phyloP scores from a whole-genome alignment of 37 sponge, comb jelly and placozoan genomes.

The Lycopodina hypogea region DNA sequence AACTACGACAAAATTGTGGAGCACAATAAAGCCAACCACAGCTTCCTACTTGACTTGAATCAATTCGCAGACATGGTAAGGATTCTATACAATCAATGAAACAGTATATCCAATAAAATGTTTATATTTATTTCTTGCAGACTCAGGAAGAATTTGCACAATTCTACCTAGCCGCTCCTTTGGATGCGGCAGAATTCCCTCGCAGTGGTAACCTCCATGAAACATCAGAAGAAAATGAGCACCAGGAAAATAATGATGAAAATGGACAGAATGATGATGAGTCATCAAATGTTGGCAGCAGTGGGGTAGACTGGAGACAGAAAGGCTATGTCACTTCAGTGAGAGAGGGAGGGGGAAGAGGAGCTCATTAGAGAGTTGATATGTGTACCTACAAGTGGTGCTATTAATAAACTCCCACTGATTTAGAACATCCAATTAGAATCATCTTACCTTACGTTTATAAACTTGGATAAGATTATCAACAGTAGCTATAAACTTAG shows the following conservation, averaged over 20 bases:
- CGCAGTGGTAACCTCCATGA: constrained; percentile 5
- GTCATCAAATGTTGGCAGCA: not conserved
- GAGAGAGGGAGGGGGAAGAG: too few relatives aligned
- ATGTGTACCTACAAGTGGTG: not conserved
- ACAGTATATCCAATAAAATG: not conserved
- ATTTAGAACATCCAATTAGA: not conserved
- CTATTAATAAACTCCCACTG: not conserved
- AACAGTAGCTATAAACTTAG: too few relatives aligned
- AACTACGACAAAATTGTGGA: constrained; percentile 41
- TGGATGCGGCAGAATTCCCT: constrained; percentile 15
- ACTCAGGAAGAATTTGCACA: constrained; percentile 56
- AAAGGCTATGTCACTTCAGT: constrained; percentile 61
- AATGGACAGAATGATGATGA: not conserved
- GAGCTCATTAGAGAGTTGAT: not conserved
- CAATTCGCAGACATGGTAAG: constrained; percentile 77
- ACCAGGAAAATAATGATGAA: not conserved
- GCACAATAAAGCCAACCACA: constrained; percentile 62
- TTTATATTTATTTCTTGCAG: not conserved
- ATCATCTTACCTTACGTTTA: not conserved
- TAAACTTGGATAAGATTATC: too few relatives aligned
- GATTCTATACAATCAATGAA: not conserved
- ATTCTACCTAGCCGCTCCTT: constrained; percentile 39
- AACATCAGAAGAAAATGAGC: not conserved
- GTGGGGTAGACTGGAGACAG: constrained; percentile 59
- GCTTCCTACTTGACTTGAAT: constrained; percentile 56